A percentile compares a stretch with the other conserved stretches of the same genome.
Conservation (phyloP, 2,113 vertebrate genomes). For the Conger conger region DNA sequence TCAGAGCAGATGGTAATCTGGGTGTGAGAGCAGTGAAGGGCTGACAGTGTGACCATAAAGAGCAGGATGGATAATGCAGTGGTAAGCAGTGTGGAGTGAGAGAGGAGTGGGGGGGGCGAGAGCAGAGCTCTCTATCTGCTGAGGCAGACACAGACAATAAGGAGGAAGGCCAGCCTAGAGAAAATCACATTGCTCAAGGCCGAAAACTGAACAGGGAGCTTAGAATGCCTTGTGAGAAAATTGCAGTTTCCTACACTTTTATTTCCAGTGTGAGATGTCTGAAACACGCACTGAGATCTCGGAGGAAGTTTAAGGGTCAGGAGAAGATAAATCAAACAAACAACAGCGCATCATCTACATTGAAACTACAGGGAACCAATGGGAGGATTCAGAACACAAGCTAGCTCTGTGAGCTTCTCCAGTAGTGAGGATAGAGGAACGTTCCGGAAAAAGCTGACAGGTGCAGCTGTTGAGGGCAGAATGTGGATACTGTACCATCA, state of each 20-base stretch:
- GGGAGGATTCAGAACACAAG: background rate
- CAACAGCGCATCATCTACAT: background rate
- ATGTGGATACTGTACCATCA: background rate
- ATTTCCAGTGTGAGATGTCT: background rate
- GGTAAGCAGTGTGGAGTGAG: background rate
- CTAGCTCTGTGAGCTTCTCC: background rate
- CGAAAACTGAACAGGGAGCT: background rate
- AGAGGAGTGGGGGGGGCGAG: too few species aligned
- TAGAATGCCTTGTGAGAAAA: background rate
- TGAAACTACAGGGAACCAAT: background rate
- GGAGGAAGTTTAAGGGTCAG: background rate
- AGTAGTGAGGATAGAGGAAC: background rate
- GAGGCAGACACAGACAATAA: background rate
- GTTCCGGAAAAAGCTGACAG: background rate
- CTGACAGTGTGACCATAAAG: background rate
- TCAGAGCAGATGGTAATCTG: background rate
- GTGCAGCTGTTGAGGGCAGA: background rate
- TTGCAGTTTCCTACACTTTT: background rate
- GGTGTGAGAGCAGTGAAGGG: background rate
- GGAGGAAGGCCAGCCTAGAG: background rate
- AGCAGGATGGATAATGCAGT: constrained; percentile 6
- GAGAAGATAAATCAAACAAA: background rate
- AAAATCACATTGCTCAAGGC: background rate
- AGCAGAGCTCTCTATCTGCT: background rate
- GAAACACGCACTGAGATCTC: background rate